A percentile compares a stretch with the other conserved stretches of the same genome.
Evolutionary conservation across 2,113 vertebrate genomes (phyloP).

Genomic region (Vicugna pacos): DNA sequence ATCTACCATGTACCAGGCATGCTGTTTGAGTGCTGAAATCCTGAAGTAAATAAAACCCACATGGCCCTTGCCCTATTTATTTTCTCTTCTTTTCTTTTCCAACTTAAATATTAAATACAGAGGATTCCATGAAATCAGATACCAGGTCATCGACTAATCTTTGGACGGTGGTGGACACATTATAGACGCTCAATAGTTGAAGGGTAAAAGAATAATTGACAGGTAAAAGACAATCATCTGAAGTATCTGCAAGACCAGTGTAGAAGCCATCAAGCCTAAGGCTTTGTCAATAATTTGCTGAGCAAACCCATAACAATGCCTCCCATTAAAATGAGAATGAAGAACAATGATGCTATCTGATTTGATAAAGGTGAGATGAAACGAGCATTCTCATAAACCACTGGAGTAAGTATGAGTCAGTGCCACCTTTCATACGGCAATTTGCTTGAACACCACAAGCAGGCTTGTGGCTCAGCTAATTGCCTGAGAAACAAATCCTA

Average conservation of each 20-base stretch:
- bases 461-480: not conserved
- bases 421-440: not conserved
- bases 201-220: not conserved
- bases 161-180: not conserved
- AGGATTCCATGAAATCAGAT: not conserved
- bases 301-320: not conserved
- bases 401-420: not conserved
- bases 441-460: not conserved
- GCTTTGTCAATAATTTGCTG: not conserved
- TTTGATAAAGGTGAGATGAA: not conserved
- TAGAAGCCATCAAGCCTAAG: not conserved
- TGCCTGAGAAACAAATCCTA: conserved; percentile 18
- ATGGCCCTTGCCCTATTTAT: not conserved
- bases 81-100: not conserved
- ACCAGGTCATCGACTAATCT: not conserved
- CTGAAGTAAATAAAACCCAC: not conserved
- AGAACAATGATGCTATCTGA: not conserved
- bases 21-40: not conserved
- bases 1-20: not conserved
- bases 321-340: not conserved
- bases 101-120: conserved; percentile 22
- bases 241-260: not conserved
- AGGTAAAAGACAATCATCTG: not conserved
- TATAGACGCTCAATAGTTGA: not conserved
- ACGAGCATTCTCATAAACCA: not conserved